Base-by-base conservation (phyloP, 2,888 invertebrate genomes). In the Drosophila dives region DNA sequence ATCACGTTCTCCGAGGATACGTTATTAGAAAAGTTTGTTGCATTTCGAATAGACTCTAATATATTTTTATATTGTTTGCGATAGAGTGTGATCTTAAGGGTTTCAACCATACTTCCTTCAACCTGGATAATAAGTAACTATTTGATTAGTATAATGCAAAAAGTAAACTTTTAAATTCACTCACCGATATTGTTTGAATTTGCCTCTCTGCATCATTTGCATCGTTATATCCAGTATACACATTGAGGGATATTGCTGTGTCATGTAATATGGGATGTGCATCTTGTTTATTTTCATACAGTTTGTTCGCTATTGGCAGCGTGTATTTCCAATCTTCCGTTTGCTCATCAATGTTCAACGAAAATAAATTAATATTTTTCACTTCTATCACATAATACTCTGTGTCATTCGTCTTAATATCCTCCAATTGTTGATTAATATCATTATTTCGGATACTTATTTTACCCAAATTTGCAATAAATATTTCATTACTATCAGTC, bases 381-480 rank as follows among this genome's bases (percentile, higher is more conserved):
- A 98, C 95, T 91, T 96, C 96, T 68, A 98, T 94, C 64, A 93
- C 93, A 92, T 96, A 96, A 23, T 90, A 89, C 49, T 92, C 92
- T 15, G 67, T 72, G 3, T 72, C 65, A 38, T 60, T 72, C 32
- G 64, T 76, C 10, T 20, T 48, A 7, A 54, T 20, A 7, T 58
- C 58, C 32, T 68, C 64, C 6, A 66, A 54, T 15, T 61, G 49
- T 40, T 79, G 77, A 23, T 76, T 75, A 60, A 77, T 60, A 62
- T 92, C 86, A 71, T 93, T 93, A 72, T 93, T 93, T 86, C 94
- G 93, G 68, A 95, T 94, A 33, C 96, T 95, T 92, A 98, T 98
- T 92, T 97, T 96, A 45, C 99, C 99, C 77, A 99, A 94, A 94
- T 98, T 98, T 20, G 97, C 98, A 48, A 99, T 97, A 82, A 98